Evolutionary conservation across 2,888 invertebrate genomes (phyloP), one percentile per base, ranked within the genome.

Genomic region (Stratiomys singularior): DNA sequence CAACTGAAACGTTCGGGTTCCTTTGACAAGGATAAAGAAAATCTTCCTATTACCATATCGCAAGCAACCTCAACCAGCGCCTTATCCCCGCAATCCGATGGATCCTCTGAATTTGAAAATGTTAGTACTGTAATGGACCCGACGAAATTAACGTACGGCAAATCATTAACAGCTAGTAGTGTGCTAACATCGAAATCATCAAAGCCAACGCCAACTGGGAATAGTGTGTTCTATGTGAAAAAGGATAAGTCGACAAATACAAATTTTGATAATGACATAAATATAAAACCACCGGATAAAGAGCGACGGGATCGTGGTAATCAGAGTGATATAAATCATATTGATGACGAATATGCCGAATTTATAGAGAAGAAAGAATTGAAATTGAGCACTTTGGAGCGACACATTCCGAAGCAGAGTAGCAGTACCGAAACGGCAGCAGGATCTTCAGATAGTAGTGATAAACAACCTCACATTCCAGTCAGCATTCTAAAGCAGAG

Each of bases 331-430:
- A 46, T 60, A 21, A 79, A 63, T 28, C 11, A 63, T 52, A 46
- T 76, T 30, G 82, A 82, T 47, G 84, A 84, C n/a, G 84, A 84
- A 4, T 83, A 80, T 56, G 82, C 80, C 28, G 80, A 83, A 46
- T 81, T 81, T 47, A 81, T 83, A 58, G 83, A 83, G 77, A 83
- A 82, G 72, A 82, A 83, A 77, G 83, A 84, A 72, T 81, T 81
- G 63, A 82, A 67, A 76, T 30, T 83, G 23, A 74, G 47, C 27
- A 74, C 13, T 23, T 60, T 74, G 58, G 74, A 74, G 37, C 74
- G 74, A 23, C 27, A 72, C 9, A 58, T 58, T 37, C 74, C 21
- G 11, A 58, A 58, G n/a, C 72, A 72, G 23, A 30, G 52, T 21
- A 72, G 56, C 28, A 72, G 56, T 28, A 74, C 58, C 13, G 58